These are phyloP conservation scores for Dioctria linearis DNA, from an alignment of 2,888 invertebrate species.

Conservation along the genomic window DNA sequence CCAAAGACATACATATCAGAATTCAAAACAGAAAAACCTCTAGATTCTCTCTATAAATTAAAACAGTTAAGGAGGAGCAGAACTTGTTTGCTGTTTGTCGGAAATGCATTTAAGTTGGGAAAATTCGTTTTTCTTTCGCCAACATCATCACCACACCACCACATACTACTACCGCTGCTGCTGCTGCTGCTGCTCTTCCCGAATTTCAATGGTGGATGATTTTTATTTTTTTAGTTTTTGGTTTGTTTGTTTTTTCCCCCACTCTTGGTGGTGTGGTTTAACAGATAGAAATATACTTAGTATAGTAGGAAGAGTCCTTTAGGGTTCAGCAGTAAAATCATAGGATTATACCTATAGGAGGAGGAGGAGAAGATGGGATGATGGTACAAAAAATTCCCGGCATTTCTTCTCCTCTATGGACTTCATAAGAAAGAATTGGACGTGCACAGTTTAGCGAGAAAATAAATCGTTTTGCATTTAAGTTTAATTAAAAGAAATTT, in stretches of 20 bases:
- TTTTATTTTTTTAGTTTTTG: not conserved
- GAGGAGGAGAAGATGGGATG: too few relatives aligned
- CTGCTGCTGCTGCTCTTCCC: too few relatives aligned
- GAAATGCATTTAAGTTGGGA: slow-evolving; percentile 26
- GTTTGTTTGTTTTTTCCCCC: not conserved
- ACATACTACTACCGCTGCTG: too few relatives aligned
- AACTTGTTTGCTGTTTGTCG: slow-evolving; percentile 34
- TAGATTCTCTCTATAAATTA: slow-evolving; percentile 12
- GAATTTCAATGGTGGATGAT: too few relatives aligned
- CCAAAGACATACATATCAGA: slow-evolving; percentile 10
- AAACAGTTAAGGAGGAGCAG: not conserved
- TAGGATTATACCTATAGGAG: too few relatives aligned
- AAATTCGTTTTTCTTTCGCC: slow-evolving; percentile 36
- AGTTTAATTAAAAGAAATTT: slow-evolving; percentile 15
- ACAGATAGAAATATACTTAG: too few relatives aligned
- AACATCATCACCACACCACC: not conserved
- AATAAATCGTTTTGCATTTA: slow-evolving; percentile 25
- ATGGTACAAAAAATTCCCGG: too few relatives aligned
- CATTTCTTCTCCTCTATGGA: not conserved
- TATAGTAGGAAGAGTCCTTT: too few relatives aligned
- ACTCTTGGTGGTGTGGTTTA: not conserved
- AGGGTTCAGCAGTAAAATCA: too few relatives aligned
- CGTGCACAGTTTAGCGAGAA: slow-evolving; percentile 8
- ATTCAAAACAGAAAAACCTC: slow-evolving; percentile 12
- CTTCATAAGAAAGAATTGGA: slow-evolving; percentile 9